Conservation (phyloP, 2,797 vertebrate genomes). For the Sylvilagus floridanus region DNA sequence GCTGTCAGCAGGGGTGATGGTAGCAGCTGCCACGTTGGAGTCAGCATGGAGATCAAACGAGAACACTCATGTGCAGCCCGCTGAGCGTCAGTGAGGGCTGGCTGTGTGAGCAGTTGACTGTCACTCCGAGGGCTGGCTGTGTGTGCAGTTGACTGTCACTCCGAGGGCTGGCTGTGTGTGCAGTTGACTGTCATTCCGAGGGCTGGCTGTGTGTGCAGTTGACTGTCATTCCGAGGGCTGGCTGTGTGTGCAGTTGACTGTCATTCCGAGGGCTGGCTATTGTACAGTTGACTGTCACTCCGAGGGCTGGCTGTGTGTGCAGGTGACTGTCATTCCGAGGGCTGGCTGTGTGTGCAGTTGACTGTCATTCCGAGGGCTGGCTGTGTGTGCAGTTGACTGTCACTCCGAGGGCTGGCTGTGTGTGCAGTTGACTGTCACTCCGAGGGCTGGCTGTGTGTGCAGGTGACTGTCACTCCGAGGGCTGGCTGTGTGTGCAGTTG, state of each 20-base stretch:
- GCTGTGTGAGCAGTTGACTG: neutral
- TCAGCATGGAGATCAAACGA: neutral
- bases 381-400: neutral
- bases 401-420: neutral
- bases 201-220: neutral
- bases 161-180: neutral
- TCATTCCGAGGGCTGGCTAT: neutral
- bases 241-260: neutral
- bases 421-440: neutral
- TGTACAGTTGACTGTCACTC: neutral
- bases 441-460: neutral
- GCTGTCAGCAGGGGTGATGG: neutral
- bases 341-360: neutral
- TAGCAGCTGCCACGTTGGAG: neutral
- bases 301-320: neutral
- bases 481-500: neutral
- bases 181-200: neutral
- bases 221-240: neutral
- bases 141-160: neutral
- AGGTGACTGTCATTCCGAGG: neutral
- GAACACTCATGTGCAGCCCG: neutral
- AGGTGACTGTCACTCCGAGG: neutral
- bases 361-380: neutral
- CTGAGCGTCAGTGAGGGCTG: neutral
- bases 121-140: neutral